These are phyloP conservation scores for Himalopsyche japonica DNA, from an alignment of 2,888 invertebrate species.

Conservation along the genomic window DNA sequence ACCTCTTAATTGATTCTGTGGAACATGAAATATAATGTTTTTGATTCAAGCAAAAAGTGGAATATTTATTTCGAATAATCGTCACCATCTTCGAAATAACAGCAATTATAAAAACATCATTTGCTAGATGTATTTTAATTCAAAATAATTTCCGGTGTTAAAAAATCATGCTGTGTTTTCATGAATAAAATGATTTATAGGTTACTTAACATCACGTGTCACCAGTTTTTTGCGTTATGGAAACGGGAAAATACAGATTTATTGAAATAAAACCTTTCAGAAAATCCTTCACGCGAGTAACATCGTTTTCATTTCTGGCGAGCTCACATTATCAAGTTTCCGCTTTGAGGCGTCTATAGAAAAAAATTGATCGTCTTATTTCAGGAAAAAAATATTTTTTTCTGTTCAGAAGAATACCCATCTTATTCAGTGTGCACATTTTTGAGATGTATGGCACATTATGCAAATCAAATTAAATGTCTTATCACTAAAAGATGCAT, in stretches of 20 bases:
- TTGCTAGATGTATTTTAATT: too few species aligned
- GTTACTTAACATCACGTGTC: slow-evolving; percentile 38
- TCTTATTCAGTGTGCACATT: not conserved
- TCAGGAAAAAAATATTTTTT: not conserved
- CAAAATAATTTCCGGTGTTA: too few species aligned
- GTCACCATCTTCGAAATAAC: too few species aligned
- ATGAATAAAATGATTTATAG: slow-evolving; percentile 30
- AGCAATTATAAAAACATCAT: too few species aligned
- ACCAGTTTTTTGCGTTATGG: slow-evolving; percentile 28
- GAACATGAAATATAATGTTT: too few species aligned
- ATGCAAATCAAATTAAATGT: too few species aligned
- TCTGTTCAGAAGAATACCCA: not conserved
- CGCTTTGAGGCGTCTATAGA: not conserved
- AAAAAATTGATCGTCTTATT: not conserved
- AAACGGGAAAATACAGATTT: slow-evolving; percentile 34
- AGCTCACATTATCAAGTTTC: not conserved
- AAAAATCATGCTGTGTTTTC: not conserved
- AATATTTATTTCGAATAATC: too few species aligned
- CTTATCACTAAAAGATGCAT: too few species aligned
- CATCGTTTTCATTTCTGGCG: slow-evolving; percentile 22
- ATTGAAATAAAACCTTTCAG: slow-evolving; percentile 35
- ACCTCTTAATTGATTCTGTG: too few species aligned
- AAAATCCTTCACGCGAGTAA: slow-evolving; percentile 14
- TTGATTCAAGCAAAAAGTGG: too few species aligned
- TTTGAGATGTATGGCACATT: not conserved